These are phyloP conservation scores for Megaptera novaeangliae DNA, from an alignment of 2,113 vertebrate species.

Conservation along the genomic window DNA sequence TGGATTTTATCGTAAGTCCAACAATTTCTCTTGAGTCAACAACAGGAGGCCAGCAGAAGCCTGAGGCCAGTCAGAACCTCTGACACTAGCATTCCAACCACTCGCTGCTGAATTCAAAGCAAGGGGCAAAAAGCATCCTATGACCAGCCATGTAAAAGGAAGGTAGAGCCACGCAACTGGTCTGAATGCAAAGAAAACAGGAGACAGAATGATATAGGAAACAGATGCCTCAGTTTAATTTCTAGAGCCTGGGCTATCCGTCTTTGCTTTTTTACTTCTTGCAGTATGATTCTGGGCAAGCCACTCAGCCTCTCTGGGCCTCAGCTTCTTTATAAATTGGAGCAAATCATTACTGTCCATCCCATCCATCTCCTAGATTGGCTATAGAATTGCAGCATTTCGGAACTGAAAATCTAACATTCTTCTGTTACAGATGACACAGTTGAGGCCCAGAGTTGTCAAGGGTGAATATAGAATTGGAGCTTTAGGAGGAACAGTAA, in stretches of 20 bases:
- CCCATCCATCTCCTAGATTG: background rate
- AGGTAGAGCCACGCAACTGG: background rate
- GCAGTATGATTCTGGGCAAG: background rate
- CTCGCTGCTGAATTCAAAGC: background rate
- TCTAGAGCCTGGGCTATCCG: background rate
- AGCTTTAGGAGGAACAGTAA: background rate
- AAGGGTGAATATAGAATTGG: background rate
- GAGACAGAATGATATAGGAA: background rate
- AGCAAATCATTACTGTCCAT: background rate
- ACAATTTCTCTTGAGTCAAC: background rate
- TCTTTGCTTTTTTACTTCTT: background rate
- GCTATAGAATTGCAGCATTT: background rate
- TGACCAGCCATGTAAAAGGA: background rate
- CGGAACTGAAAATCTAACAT: background rate
- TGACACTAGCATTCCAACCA: background rate
- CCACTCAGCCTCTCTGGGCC: background rate
- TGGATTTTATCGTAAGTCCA: background rate
- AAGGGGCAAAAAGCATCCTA: background rate
- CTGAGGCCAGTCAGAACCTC: background rate
- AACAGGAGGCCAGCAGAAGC: background rate
- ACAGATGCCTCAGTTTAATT: background rate
- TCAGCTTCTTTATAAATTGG: background rate
- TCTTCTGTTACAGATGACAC: background rate
- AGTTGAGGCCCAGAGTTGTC: background rate
- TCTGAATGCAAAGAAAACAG: background rate